Evolutionary conservation across 2,113 vertebrate genomes (phyloP).

Genomic region (Solea solea): DNA sequence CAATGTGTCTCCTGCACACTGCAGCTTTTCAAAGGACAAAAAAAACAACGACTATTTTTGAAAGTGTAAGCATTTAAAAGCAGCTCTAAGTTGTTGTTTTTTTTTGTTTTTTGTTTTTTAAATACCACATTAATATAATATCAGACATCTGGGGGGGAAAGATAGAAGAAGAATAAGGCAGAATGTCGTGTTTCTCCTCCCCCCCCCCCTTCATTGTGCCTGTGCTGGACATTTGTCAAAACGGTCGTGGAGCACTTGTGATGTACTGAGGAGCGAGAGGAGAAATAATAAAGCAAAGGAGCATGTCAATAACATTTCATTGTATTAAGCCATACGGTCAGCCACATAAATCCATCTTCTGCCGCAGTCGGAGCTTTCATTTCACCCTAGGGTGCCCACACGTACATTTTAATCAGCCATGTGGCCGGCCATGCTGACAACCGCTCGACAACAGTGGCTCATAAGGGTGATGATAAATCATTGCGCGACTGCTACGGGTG

Average conservation of each 20-base stretch:
- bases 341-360: constrained; percentile 74
- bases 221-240: constrained; percentile 62
- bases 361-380: constrained; percentile 66
- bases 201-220: neutral
- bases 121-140: neutral
- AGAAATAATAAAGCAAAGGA: constrained; percentile 69
- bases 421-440: constrained; percentile 74
- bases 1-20: constrained; percentile 37
- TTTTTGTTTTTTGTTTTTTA: neutral
- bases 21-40: constrained; percentile 40
- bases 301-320: constrained; percentile 78
- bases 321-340: constrained; percentile 66
- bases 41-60: constrained; percentile 21
- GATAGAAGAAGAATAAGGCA: neutral
- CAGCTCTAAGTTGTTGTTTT: constrained; percentile 9
- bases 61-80: constrained; percentile 35
- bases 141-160: constrained; percentile 3
- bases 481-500: constrained; percentile 43
- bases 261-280: constrained; percentile 45
- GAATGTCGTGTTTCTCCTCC: constrained; percentile 7
- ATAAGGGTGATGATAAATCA: constrained; percentile 77
- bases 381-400: constrained; percentile 75
- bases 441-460: constrained; percentile 69
- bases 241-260: constrained; percentile 43
- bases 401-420: constrained; percentile 81